A percentile compares a stretch with the other conserved stretches of the same genome.
Evolutionary conservation across 2,113 vertebrate genomes (phyloP).

Genomic region (Callocephalon fimbriatum): DNA sequence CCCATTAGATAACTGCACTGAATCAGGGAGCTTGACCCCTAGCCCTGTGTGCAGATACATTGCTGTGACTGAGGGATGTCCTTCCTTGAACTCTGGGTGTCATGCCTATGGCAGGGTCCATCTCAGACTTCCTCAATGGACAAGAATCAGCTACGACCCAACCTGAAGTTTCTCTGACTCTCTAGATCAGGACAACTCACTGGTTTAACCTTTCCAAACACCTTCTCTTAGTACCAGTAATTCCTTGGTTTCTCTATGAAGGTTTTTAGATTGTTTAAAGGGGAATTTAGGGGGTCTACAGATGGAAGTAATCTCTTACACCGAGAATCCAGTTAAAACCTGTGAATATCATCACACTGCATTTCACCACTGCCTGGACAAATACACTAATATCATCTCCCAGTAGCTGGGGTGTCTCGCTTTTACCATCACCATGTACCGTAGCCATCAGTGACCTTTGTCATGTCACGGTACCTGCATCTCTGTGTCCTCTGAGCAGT

Average conservation of each 20-base stretch:
- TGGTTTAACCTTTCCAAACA: neutral
- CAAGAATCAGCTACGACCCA: neutral
- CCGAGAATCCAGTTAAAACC: neutral
- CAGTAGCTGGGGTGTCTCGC: neutral
- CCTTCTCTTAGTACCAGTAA: neutral
- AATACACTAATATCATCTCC: neutral
- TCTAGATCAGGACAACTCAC: neutral
- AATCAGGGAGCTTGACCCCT: neutral
- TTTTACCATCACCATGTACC: accelerated
- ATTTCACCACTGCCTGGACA: neutral
- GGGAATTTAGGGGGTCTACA: neutral
- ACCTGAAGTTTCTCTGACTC: neutral
- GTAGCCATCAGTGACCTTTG: neutral
- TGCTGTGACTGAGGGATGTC: neutral
- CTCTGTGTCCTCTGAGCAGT: accelerated
- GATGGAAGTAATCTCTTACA: neutral
- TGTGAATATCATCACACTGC: neutral
- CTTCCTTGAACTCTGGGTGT: accelerated
- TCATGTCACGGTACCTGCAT: accelerated
- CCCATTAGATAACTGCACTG: neutral
- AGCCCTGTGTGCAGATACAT: neutral
- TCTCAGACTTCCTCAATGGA: neutral
- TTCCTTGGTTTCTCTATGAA: neutral
- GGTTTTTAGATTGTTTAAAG: neutral
- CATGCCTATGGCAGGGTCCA: neutral